Conservation (phyloP, 37 sponge, comb jelly and placozoan species). For the Chondrilla cf. caribensis region DNA sequence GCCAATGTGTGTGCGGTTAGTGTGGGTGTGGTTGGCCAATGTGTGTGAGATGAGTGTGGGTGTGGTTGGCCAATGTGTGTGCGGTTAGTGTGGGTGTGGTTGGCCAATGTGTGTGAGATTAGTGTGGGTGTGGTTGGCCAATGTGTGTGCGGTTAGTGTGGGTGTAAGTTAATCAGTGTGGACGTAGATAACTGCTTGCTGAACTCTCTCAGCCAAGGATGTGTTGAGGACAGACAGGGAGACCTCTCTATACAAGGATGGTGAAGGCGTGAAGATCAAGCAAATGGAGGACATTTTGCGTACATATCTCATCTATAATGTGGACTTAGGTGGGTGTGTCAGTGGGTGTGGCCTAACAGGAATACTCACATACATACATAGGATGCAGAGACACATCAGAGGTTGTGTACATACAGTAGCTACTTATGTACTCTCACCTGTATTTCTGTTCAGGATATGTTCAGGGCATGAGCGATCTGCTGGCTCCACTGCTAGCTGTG, state of each 20-base stretch:
- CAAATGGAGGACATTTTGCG: conserved; percentile 83
- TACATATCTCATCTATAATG: conserved; percentile 93
- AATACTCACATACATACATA: background rate
- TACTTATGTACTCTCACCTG: no score
- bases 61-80: no score
- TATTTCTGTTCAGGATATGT: conserved; percentile 99
- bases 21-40: no score
- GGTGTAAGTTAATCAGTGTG: no score
- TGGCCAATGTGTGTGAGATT: no score
- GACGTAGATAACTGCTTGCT: no score
- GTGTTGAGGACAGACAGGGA: conserved; percentile 86
- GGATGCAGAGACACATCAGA: background rate
- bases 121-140: no score
- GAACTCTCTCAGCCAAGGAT: conserved; percentile 74
- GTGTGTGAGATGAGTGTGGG: no score
- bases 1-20: no score
- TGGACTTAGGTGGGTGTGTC: conserved; percentile 85
- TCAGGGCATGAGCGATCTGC: conserved; percentile 98
- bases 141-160: no score
- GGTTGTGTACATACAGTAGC: no score
- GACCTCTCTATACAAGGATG: conserved; percentile 46
- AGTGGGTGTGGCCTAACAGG: background rate
- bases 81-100: no score
- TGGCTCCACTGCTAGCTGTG: conserved; percentile 84
- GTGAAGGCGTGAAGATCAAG: conserved; percentile 46